Base-by-base conservation (phyloP, 1,140 invertebrate genomes). In the Myzus persicae region DNA sequence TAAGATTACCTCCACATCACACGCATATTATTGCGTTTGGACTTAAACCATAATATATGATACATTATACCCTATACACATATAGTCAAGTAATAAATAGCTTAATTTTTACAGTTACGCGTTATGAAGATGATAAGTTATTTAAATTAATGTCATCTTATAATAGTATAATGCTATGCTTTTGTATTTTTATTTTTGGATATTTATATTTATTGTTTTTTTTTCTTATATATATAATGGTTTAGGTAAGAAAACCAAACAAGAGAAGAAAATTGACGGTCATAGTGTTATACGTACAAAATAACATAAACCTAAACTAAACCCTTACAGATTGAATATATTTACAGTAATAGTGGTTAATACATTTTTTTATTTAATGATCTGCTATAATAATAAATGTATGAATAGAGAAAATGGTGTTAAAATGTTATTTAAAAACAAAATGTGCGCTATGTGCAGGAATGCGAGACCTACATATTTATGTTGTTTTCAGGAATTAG, bases 391-490 rank as follows among this genome's bases (percentile, higher is more conserved):
- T n/a, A 11, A 59, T 59, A 76, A 1, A 76, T 76, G 18, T 76
- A 76, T n/a, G 82, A 84, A 40, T 4, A 26, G 9, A 40, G 38
- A 84, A 84, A 84, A 84, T 42, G 14, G 4, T 48, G 48, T 38
- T 48, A 89, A 89, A 89, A 51, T 51, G n/a, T 89, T 48, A 51
- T 89, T 38, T 89, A 51, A 89, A 89, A 51, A 89, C 46, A 51
- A 89, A 51, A 51, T 51, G 44, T 88, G 26, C 18, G 6, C 7
- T 51, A 89, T 89, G 46, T 89, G 46, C 36, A 51, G 46, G 46
- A 89, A 89, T 89, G 44, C 22, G n/a, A 89, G 46, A 89, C 46
- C 46, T 89, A 89, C 87, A 51, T 89, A 31, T 82, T 38, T 46
- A 42, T 18, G 42, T 48, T 89, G 46, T 89, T 38, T 89, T 89